Conservation (phyloP, 2,797 vertebrate species). For the Echiichthys vipera region DNA sequence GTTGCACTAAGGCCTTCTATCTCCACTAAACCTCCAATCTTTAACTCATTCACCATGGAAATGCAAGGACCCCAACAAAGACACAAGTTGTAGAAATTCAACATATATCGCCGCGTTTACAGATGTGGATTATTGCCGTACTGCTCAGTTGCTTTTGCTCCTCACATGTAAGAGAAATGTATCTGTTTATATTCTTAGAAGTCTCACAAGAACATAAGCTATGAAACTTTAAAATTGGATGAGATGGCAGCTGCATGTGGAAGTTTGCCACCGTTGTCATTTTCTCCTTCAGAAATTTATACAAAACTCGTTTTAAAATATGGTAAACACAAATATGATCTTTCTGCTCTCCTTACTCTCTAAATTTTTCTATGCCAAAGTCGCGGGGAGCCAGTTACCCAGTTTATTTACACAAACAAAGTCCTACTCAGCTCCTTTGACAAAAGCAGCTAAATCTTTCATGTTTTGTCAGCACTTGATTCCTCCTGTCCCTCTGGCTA, state of each 20-base stretch:
- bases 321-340: conserved; percentile 51
- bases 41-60: conserved; percentile 58
- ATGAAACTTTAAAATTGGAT: conserved; percentile 64
- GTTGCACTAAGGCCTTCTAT: conserved; percentile 73
- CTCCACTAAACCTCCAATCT: conserved; percentile 57
- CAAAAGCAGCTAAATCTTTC: conserved; percentile 99
- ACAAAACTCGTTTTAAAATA: conserved; percentile 14
- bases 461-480: conserved; percentile 99
- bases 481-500: conserved; percentile 99
- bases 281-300: background rate
- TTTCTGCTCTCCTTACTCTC: conserved; percentile 45
- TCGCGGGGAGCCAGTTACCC: conserved; percentile 88
- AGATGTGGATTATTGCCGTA: conserved; percentile 29
- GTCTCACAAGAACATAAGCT: conserved; percentile 44
- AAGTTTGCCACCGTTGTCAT: conserved; percentile 23
- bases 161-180: conserved; percentile 6
- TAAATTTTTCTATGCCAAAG: conserved; percentile 70
- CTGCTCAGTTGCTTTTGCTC: conserved; percentile 21
- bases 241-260: conserved; percentile 17
- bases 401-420: conserved; percentile 99
- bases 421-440: conserved; percentile 98
- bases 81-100: conserved; percentile 35
- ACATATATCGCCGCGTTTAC: conserved; percentile 36
- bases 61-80: conserved; percentile 52
- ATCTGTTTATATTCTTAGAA: conserved; percentile 45